phyloP scores from a whole-genome alignment of 2,113 vertebrate genomes.

The human (Homo sapiens) region DNA sequence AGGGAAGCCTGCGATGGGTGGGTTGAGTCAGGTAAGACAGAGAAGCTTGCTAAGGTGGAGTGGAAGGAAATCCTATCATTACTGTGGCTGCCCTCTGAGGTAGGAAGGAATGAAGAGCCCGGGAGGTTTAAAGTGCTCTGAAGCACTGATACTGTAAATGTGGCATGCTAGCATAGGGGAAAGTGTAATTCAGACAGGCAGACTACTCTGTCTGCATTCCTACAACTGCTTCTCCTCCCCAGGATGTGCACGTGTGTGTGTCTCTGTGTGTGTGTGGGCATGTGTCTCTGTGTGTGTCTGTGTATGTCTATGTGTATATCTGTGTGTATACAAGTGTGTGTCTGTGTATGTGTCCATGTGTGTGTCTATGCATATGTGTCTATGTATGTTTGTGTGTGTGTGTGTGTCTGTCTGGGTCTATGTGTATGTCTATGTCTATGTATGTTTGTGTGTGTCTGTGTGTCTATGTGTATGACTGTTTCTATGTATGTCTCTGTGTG shows the following conservation, averaged over 20 bases:
- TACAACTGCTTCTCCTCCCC: neutral
- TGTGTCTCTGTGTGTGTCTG: neutral
- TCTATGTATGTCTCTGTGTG: no score
- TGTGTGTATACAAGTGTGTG: neutral
- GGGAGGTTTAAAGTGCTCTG: no score
- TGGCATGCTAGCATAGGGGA: rapidly evolving
- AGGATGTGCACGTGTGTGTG: neutral
- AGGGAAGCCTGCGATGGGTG: neutral
- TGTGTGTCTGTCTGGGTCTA: no score
- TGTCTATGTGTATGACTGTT: no score
- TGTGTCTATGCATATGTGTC: no score
- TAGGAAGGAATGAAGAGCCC: neutral
- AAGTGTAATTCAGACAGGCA: rapidly evolving
- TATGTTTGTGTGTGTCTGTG: neutral
- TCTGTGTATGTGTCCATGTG: no score
- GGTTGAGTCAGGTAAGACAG: neutral
- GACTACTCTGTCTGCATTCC: neutral
- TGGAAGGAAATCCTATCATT: neutral
- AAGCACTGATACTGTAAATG: neutral
- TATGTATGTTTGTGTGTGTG: no score
- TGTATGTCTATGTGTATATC: neutral
- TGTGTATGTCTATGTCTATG: neutral
- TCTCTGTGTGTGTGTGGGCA: neutral
- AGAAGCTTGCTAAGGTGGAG: neutral
- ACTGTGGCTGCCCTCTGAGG: no score